A percentile compares a stretch with the other conserved stretches of the same genome.
phyloP scores from a whole-genome alignment of 1,140 invertebrate species.

The Drosophila equinoxialis region DNA sequence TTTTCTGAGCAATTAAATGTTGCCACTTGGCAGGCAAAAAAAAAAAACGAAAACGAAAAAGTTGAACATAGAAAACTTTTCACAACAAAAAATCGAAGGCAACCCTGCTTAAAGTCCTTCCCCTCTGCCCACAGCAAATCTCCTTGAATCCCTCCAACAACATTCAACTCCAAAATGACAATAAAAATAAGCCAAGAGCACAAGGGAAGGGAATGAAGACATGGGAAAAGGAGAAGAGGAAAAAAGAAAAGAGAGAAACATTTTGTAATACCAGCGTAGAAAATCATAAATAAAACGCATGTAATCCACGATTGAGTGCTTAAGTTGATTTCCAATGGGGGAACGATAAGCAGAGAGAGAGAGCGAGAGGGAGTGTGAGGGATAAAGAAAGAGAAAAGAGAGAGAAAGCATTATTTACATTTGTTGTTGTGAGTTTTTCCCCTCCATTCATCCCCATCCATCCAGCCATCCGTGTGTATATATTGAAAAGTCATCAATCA shows the following conservation, averaged over 20 bases:
- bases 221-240: neutral
- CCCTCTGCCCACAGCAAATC: neutral
- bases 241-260: slow-evolving; percentile 45
- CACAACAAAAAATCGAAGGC: slow-evolving; percentile 58
- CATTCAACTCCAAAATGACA: slow-evolving; percentile 49
- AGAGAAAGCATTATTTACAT: slow-evolving; percentile 67
- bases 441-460: slow-evolving; percentile 11
- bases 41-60: slow-evolving; percentile 34
- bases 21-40: slow-evolving; percentile 61
- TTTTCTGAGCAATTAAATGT: slow-evolving; percentile 81
- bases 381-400: slow-evolving; percentile 33
- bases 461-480: neutral
- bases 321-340: slow-evolving; percentile 60
- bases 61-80: slow-evolving; percentile 68
- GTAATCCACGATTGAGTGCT: slow-evolving; percentile 79
- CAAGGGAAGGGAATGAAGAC: neutral
- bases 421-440: slow-evolving; percentile 49
- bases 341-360: slow-evolving; percentile 22
- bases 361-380: neutral
- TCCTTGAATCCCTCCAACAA: slow-evolving; percentile 19
- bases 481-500: slow-evolving; percentile 81
- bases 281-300: slow-evolving; percentile 81
- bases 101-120: slow-evolving; percentile 29
- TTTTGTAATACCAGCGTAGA: slow-evolving; percentile 72
- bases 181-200: slow-evolving; percentile 60